Evolutionary conservation across 2,888 invertebrate species (phyloP).

Genomic region (Abrostola tripartita): DNA sequence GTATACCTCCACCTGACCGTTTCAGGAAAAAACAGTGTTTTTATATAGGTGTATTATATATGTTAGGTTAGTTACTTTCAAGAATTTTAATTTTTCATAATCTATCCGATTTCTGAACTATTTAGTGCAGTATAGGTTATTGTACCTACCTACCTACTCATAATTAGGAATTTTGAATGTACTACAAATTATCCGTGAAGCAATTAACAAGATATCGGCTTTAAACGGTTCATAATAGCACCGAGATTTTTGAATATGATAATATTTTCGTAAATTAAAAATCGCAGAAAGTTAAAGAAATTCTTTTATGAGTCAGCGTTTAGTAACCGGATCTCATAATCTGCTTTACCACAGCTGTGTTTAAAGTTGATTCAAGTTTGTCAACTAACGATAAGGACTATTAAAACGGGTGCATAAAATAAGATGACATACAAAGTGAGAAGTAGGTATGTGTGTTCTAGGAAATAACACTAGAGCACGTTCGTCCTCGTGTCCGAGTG

Average conservation of each 20-base stretch:
- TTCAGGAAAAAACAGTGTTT: too few relatives aligned
- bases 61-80: too few relatives aligned
- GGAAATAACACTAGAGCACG: conserved; percentile 46
- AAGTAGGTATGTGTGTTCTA: conserved; percentile 29
- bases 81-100: too few relatives aligned
- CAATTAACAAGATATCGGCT: neutral
- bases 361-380: conserved; percentile 14
- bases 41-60: too few relatives aligned
- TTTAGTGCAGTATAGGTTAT: too few relatives aligned
- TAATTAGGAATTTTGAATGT: too few relatives aligned
- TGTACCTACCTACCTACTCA: too few relatives aligned
- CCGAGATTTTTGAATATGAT: conserved; percentile 23
- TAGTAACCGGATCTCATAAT: conserved; percentile 41
- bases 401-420: conserved; percentile 8
- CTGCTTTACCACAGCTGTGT: conserved; percentile 25
- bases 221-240: conserved; percentile 7
- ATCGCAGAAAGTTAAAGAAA: conserved; percentile 46
- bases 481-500: conserved; percentile 27
- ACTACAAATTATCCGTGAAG: neutral
- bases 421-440: conserved; percentile 16
- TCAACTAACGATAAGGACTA: conserved; percentile 1
- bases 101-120: too few relatives aligned
- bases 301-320: conserved; percentile 30
- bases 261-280: conserved; percentile 21
- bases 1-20: too few relatives aligned